Evolutionary conservation across 2,888 invertebrate species (phyloP), one percentile per base, ranked within the genome.

Genomic region (Nowickia ferox): DNA sequence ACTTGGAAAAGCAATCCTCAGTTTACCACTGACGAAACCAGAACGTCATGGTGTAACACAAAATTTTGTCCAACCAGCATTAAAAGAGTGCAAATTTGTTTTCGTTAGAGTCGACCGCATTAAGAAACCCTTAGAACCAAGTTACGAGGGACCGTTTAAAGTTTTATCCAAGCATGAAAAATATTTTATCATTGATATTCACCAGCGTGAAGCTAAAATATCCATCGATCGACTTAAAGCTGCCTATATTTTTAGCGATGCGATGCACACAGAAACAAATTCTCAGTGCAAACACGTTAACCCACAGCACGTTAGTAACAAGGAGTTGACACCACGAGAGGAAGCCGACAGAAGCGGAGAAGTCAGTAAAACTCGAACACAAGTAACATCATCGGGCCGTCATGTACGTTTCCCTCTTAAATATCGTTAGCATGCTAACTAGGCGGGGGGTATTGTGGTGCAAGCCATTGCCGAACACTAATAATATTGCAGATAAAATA

Each of bases 341-440:
- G 19, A 9, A 8, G 13, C 30, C 0, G 9, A 13, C 8, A 8
- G 13, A 11, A 30, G 13, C 17, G 17, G 9, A 53, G 17, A 9
- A 17, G 17, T 4, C 30, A 15, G 4, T 13, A 15, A 6, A 5
- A 19, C 3, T 1, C 42, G 42, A 10, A 17, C 42, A 61, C 42
- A 42, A 4, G 61, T 63, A 42, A 61, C 61, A 61, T 42, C 42
- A 9, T 61, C 61, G 17, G 61, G 40, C 40, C 61, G 61, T 11
- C 40, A 61, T 3, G 61, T 61, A 11, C 61, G 61, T 4, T 42
- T 61, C 42, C 42, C 61, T 10, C 17, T 42, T 2, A 61, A 42
- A 17, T 61, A 42, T 61, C 61, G 40, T 61, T 61, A 61, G 61
- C 40, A 9, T 61, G 61, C 61, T 61, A 61, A 61, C 61, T 61